Evolutionary conservation across 2,888 invertebrate species (phyloP).

Genomic region (Spisula solida): DNA sequence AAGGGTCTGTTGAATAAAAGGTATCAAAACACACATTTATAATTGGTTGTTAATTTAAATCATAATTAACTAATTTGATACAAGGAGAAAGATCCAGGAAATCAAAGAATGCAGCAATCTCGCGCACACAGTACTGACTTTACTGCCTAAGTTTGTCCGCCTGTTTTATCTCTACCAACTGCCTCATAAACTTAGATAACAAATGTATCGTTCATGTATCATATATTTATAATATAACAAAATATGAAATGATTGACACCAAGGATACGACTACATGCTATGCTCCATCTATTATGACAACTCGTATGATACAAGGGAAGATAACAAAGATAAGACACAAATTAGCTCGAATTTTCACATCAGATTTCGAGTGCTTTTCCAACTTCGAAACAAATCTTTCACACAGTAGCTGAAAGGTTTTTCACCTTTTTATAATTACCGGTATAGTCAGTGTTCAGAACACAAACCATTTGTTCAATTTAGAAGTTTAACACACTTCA

Average conservation of each 20-base stretch:
- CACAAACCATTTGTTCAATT: no score
- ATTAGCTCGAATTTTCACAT: conserved; percentile 8
- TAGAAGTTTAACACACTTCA: no score
- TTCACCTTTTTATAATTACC: not conserved
- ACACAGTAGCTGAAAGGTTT: not conserved
- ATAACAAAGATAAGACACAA: not conserved
- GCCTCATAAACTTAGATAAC: not conserved
- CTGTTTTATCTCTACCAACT: not conserved
- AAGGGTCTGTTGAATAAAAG: no score
- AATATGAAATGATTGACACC: conserved; percentile 39
- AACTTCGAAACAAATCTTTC: conserved; percentile 3
- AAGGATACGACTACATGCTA: conserved; percentile 8
- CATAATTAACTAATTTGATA: not conserved
- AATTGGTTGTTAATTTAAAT: not conserved
- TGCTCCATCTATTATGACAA: conserved; percentile 4
- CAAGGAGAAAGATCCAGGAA: no score
- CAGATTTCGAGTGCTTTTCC: not conserved
- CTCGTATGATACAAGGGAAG: not conserved
- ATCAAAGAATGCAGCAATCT: no score
- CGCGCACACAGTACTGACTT: not conserved
- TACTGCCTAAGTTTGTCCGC: not conserved
- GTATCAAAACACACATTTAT: no score
- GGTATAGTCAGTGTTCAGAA: not conserved
- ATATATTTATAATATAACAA: not conserved
- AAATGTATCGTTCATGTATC: conserved; percentile 3